phyloP scores from a whole-genome alignment of 2,113 vertebrate genomes.

The Aviceda subcristata region DNA sequence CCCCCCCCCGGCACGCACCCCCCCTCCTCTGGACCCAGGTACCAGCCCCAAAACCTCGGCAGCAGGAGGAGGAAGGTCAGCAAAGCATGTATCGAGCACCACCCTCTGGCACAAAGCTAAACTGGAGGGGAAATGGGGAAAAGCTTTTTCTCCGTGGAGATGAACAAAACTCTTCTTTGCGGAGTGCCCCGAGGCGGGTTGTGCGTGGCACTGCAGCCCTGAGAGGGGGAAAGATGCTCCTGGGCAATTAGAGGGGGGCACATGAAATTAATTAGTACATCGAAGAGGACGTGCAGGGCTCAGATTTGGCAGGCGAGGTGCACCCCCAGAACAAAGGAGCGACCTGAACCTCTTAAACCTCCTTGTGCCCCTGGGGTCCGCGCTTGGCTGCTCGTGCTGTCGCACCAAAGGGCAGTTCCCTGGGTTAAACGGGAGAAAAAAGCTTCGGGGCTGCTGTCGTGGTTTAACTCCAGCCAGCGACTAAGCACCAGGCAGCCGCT shows the following conservation, averaged over 20 bases:
- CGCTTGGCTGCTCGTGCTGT: neutral
- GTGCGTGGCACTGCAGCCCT: neutral
- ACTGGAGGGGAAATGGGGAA: neutral
- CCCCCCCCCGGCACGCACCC: no score
- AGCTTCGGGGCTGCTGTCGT: no score
- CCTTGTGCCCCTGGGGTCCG: neutral
- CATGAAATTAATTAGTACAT: neutral
- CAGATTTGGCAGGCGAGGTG: neutral
- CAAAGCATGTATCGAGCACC: constrained; percentile 22
- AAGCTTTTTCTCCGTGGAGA: fast-evolving
- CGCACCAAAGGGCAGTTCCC: no score
- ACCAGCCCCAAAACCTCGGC: fast-evolving
- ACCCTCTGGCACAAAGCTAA: constrained; percentile 29
- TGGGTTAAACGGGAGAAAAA: no score
- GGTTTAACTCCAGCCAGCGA: no score
- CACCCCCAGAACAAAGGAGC: neutral
- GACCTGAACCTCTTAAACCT: neutral
- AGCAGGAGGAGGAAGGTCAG: neutral
- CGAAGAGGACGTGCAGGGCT: neutral
- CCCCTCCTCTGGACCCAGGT: neutral
- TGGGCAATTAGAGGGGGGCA: neutral
- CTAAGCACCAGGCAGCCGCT: no score
- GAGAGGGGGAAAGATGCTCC: neutral
- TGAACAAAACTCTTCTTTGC: fast-evolving
- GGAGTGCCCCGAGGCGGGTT: neutral